A percentile compares a stretch with the other conserved stretches of the same genome.
Conservation (phyloP, 2,797 vertebrate species). For the Neosilurus mollespiculum region DNA sequence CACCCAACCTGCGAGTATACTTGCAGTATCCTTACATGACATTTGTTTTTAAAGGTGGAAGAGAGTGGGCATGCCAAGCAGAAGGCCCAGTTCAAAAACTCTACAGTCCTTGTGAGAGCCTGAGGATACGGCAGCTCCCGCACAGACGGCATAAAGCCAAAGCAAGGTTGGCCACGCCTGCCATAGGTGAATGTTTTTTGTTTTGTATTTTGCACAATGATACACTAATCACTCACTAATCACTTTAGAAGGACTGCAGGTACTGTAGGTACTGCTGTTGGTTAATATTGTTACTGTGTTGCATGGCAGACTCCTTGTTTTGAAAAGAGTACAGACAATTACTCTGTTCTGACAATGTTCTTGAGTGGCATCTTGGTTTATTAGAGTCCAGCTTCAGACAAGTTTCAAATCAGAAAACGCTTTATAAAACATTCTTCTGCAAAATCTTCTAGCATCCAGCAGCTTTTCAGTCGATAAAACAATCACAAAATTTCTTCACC, state of each 20-base stretch:
- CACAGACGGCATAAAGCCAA: conserved; percentile 61
- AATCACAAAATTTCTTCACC: neutral
- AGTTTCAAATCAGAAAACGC: neutral
- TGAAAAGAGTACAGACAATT: neutral
- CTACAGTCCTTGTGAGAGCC: conserved; percentile 67
- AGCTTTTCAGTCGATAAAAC: neutral
- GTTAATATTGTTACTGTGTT: neutral
- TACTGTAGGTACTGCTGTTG: neutral
- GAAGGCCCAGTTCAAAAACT: conserved; percentile 75
- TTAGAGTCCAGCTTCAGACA: neutral
- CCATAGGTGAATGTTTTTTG: conserved; percentile 65
- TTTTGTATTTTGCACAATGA: neutral
- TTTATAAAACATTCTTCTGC: neutral
- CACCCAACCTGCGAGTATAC: neutral
- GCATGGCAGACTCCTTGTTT: neutral
- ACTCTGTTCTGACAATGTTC: neutral
- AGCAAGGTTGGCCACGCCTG: conserved; percentile 68
- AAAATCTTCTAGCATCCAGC: neutral
- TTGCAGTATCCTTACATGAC: neutral
- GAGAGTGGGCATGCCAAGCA: conserved; percentile 63
- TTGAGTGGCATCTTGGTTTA: neutral
- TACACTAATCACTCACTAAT: no score
- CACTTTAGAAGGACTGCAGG: neutral
- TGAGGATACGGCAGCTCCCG: conserved; percentile 77
- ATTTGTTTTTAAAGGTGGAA: conserved; percentile 71